Percentiles rank a stretch among this genome's conserved stretches.
These are phyloP conservation scores for Eupithecia exiguata DNA, from an alignment of 2,888 invertebrate species.

Conservation along the genomic window DNA sequence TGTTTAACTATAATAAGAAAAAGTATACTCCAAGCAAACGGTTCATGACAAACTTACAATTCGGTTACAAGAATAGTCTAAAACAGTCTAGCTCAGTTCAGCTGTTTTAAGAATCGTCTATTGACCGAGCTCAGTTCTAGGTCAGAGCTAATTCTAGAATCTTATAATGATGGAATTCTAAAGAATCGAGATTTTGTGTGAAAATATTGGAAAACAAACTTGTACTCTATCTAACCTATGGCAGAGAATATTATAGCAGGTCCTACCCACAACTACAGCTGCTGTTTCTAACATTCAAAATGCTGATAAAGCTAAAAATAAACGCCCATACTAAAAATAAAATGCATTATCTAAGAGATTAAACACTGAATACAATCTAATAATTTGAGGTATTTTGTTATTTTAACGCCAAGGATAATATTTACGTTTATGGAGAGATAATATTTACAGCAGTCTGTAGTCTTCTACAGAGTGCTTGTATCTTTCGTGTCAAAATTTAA, in stretches of 20 bases:
- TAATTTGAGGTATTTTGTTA: slow-evolving; percentile 36
- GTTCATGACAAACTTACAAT: neutral
- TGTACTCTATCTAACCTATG: neutral
- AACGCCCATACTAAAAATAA: slow-evolving; percentile 58
- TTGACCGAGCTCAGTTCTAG: neutral
- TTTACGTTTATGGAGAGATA: slow-evolving; percentile 8
- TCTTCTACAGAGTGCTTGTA: too few species aligned
- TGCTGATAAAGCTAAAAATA: slow-evolving; percentile 50
- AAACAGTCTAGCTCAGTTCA: neutral
- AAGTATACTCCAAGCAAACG: neutral
- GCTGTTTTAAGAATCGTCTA: neutral
- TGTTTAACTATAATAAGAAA: neutral
- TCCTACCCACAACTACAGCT: too few species aligned
- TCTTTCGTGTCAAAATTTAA: too few species aligned
- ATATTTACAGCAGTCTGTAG: neutral
- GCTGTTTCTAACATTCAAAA: too few species aligned
- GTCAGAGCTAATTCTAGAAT: neutral
- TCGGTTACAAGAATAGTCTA: neutral
- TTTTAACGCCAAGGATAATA: slow-evolving; percentile 33
- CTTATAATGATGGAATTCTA: neutral
- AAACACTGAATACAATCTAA: slow-evolving; percentile 25
- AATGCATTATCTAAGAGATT: slow-evolving; percentile 50
- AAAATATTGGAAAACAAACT: neutral
- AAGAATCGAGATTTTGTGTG: neutral
- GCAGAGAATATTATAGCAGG: too few species aligned